Percentiles rank a stretch among this genome's conserved stretches.
Evolutionary conservation across 2,888 invertebrate species (phyloP).

Genomic region (Hypomecis punctinalis): DNA sequence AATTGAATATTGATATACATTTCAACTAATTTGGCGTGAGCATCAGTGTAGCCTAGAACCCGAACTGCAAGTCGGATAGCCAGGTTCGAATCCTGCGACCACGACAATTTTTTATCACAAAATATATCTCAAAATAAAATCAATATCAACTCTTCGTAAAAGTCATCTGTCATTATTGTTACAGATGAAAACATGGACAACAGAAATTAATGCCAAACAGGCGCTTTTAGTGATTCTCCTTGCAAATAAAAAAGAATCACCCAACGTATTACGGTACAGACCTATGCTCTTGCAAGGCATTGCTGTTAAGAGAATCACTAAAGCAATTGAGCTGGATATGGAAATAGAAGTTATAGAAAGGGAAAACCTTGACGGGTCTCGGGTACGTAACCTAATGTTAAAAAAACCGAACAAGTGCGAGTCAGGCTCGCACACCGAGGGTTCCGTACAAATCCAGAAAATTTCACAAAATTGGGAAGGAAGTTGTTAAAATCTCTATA

Average conservation of each 20-base stretch:
- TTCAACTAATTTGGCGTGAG: too few species aligned
- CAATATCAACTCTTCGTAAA: not conserved
- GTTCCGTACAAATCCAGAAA: too few species aligned
- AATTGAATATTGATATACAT: too few species aligned
- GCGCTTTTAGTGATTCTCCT: constrained; percentile 69
- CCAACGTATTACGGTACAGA: constrained; percentile 64
- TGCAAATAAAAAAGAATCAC: constrained; percentile 71
- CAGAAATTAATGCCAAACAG: constrained; percentile 68
- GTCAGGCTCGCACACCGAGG: too few species aligned
- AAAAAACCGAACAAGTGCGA: too few species aligned
- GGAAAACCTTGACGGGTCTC: constrained; percentile 64
- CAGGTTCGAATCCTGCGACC: too few species aligned
- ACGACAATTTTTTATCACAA: too few species aligned
- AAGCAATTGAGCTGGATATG: constrained; percentile 71
- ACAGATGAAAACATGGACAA: constrained; percentile 73
- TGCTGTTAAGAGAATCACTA: constrained; percentile 74
- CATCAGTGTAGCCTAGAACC: too few species aligned
- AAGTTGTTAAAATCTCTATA: too few species aligned
- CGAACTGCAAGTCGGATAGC: too few species aligned
- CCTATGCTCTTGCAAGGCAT: constrained; percentile 72
- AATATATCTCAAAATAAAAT: too few species aligned
- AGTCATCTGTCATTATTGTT: constrained; percentile 20
- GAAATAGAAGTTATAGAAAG: constrained; percentile 78
- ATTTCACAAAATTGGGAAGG: too few species aligned
- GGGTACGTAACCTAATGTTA: constrained; percentile 50